A percentile compares a stretch with the other conserved stretches of the same genome.
Evolutionary conservation across 1,140 invertebrate genomes (phyloP).

Genomic region (Zaprionus gabonicus): DNA sequence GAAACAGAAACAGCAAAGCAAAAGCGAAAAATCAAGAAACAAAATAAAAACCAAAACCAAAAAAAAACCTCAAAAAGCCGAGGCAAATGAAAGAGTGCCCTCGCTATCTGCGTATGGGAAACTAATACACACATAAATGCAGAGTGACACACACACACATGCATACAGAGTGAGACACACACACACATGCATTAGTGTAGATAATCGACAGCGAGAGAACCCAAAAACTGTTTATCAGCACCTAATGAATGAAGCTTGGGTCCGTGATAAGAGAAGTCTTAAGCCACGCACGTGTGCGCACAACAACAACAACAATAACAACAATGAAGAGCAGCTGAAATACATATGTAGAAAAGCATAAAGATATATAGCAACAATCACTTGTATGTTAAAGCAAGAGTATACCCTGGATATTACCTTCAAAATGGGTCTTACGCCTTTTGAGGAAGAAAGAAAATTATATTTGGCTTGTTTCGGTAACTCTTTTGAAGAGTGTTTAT

Average conservation of each 20-base stretch:
- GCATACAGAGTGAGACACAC: background rate
- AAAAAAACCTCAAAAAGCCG: slow-evolving; percentile 29
- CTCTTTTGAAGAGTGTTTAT: background rate
- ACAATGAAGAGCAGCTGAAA: slow-evolving; percentile 18
- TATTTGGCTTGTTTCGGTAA: background rate
- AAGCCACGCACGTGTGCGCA: slow-evolving; percentile 55
- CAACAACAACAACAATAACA: slow-evolving; percentile 32
- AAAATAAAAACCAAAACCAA: slow-evolving; percentile 6
- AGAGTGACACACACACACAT: background rate
- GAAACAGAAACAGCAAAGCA: slow-evolving; percentile 23
- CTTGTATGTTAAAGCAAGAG: slow-evolving; percentile 4
- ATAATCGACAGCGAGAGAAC: slow-evolving; percentile 57
- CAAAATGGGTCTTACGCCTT: background rate
- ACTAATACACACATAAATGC: slow-evolving; percentile 25
- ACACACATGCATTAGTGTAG: slow-evolving; percentile 24
- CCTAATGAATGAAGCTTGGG: slow-evolving; percentile 61
- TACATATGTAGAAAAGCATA: slow-evolving; percentile 7
- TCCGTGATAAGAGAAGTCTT: slow-evolving; percentile 53
- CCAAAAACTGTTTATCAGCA: slow-evolving; percentile 62
- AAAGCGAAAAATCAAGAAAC: slow-evolving; percentile 11
- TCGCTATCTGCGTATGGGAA: slow-evolving; percentile 44
- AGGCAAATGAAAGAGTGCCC: slow-evolving; percentile 38
- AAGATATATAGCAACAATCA: slow-evolving; percentile 2
- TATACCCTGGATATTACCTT: slow-evolving; percentile 11
- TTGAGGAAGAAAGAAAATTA: background rate